Conservation (phyloP, 2,113 vertebrate genomes). For the Sinocyclocheilus anophthalmus region DNA sequence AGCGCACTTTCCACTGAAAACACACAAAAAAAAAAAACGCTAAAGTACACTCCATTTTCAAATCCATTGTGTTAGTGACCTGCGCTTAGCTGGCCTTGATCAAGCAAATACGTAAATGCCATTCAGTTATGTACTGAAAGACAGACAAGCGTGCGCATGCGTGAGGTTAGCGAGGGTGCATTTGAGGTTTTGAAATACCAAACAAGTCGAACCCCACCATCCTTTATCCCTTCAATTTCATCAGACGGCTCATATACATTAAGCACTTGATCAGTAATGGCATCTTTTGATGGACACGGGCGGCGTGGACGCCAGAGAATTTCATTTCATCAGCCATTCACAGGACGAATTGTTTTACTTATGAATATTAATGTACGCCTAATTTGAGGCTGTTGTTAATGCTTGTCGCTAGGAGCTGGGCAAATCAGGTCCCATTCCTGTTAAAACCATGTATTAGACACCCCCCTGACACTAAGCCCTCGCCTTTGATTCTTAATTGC, state of each 20-base stretch:
- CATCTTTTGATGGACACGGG: conserved; percentile 79
- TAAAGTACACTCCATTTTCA: conserved; percentile 23
- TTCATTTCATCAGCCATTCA: conserved; percentile 79
- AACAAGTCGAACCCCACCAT: conserved; percentile 21
- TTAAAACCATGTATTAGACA: conserved; percentile 81
- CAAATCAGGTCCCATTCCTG: conserved; percentile 82
- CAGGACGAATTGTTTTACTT: conserved; percentile 82
- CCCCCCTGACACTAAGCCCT: conserved; percentile 83
- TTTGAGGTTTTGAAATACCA: conserved; percentile 21
- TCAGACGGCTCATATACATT: conserved; percentile 75
- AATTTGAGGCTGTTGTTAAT: conserved; percentile 84
- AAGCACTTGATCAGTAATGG: conserved; percentile 81
- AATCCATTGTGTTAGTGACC: conserved; percentile 20
- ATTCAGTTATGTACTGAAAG: background rate
- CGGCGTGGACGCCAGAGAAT: conserved; percentile 72
- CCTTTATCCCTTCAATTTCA: conserved; percentile 60
- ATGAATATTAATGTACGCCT: conserved; percentile 85
- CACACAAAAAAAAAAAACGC: background rate
- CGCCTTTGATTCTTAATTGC: conserved; percentile 86
- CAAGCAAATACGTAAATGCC: conserved; percentile 36
- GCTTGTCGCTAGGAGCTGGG: conserved; percentile 83
- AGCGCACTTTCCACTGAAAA: background rate
- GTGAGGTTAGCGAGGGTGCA: background rate
- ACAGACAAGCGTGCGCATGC: background rate
- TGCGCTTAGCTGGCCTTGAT: conserved; percentile 7